Evolutionary conservation across 2,797 vertebrate genomes (phyloP).

Genomic region (Falco peregrinus): DNA sequence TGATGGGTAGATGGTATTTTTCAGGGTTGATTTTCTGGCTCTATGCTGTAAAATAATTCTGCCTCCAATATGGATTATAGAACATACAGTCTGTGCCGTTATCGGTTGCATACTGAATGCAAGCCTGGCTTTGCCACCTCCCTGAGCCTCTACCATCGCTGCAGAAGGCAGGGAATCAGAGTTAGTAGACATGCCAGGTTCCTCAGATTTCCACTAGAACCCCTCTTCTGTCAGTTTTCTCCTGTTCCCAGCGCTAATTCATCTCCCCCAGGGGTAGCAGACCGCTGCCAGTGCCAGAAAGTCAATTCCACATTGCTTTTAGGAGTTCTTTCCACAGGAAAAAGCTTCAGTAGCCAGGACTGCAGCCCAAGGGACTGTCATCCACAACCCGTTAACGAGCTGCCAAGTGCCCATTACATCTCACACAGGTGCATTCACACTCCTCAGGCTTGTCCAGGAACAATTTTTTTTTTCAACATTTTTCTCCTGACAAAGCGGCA

Average conservation of each 20-base stretch:
- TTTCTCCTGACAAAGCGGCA: slow-evolving; percentile 85
- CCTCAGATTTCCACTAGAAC: background rate
- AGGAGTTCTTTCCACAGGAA: background rate
- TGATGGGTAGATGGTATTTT: background rate
- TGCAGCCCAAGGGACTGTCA: background rate
- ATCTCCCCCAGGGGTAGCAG: background rate
- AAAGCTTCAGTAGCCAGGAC: background rate
- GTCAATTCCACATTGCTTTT: background rate
- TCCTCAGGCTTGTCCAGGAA: slow-evolving; percentile 52
- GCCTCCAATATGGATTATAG: background rate
- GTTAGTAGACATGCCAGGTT: background rate
- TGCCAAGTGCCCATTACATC: slow-evolving; percentile 22
- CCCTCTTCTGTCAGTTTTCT: background rate
- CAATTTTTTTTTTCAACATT: slow-evolving; percentile 71
- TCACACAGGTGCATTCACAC: background rate
- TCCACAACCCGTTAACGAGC: background rate
- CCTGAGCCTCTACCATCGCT: background rate
- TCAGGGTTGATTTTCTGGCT: background rate
- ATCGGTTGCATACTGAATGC: accelerated
- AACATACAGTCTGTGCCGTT: background rate
- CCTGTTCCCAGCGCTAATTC: accelerated
- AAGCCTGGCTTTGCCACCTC: background rate
- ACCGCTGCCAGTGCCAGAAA: background rate
- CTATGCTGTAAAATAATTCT: background rate
- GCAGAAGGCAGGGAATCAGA: background rate